phyloP scores from a whole-genome alignment of 2,888 invertebrate species.

The Hydriomena furcata region DNA sequence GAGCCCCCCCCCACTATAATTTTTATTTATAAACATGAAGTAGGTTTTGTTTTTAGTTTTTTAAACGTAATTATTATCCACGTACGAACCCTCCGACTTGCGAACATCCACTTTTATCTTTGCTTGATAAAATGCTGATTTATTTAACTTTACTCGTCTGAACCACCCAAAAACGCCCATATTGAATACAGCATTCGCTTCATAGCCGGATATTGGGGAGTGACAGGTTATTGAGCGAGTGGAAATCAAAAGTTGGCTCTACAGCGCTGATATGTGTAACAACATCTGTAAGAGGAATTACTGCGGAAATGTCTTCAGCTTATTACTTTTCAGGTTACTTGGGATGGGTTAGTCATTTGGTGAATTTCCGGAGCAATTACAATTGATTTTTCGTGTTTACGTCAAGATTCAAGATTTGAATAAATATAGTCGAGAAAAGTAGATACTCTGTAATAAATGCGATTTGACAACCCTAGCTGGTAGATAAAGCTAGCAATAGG shows the following conservation, averaged over 20 bases:
- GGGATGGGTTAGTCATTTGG: background rate
- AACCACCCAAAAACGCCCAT: constrained; percentile 19
- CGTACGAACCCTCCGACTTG: no score
- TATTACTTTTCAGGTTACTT: constrained; percentile 9
- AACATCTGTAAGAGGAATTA: constrained; percentile 50
- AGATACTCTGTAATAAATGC: no score
- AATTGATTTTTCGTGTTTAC: constrained; percentile 6
- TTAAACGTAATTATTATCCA: no score
- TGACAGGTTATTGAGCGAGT: constrained; percentile 57
- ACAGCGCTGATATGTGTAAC: constrained; percentile 58
- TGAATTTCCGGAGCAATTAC: constrained; percentile 7
- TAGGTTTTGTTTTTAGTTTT: no score
- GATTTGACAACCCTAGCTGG: no score
- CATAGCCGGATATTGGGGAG: constrained; percentile 67
- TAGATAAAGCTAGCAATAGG: no score
- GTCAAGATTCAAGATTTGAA: no score
- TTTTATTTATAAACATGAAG: no score
- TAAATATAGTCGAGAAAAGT: no score
- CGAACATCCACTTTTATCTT: no score
- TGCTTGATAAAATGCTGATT: no score
- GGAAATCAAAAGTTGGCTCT: constrained; percentile 52
- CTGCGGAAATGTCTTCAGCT: constrained; percentile 37
- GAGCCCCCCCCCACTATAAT: no score
- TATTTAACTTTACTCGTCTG: constrained; percentile 22
- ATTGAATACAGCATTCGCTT: constrained; percentile 53